Percentiles rank a stretch among this genome's conserved stretches.
Conservation (phyloP, 2,797 vertebrate species). For the Schizopygopsis pylzovi region DNA sequence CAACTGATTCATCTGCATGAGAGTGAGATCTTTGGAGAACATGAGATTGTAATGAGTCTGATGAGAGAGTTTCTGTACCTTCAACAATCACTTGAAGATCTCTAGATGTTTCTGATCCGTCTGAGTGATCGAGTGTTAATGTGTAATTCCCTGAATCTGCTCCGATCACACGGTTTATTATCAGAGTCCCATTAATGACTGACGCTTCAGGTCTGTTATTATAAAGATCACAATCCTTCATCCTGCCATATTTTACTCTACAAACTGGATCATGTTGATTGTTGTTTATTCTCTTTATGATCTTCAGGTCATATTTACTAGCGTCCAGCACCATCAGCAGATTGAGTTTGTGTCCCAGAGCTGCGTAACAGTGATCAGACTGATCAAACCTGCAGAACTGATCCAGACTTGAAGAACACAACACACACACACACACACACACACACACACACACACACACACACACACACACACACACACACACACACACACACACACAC, state of each 20-base stretch:
- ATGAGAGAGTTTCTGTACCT: not conserved
- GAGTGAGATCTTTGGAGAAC: not conserved
- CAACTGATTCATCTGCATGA: no score
- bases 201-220: no score
- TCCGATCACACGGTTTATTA: no score
- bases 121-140: fast-evolving
- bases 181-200: no score
- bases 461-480: not conserved
- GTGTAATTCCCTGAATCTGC: no score
- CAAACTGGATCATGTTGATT: fast-evolving
- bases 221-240: no score
- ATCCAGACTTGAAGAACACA: not conserved
- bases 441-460: not conserved
- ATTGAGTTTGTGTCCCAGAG: conserved; percentile 17
- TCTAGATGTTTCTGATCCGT: no score
- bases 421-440: not conserved
- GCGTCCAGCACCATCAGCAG: not conserved
- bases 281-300: not conserved
- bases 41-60: not conserved
- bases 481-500: no score
- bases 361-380: not conserved
- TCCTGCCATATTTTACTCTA: not conserved
- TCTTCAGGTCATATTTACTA: no score
- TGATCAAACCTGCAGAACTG: not conserved
- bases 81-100: no score